Conservation (phyloP, 2,888 invertebrate genomes). For the Periphyllus acericola region DNA sequence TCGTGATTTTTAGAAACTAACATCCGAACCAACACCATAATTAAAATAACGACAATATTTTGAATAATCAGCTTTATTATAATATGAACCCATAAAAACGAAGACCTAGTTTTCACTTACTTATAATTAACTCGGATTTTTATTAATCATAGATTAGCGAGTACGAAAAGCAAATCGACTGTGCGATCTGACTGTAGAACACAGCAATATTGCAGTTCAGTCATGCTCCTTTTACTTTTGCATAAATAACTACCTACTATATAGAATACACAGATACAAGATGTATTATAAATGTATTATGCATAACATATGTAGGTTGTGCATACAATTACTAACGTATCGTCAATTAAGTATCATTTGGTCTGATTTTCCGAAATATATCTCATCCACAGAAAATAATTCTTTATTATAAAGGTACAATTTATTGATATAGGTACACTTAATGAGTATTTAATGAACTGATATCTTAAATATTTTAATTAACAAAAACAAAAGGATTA, state of each 20-base stretch:
- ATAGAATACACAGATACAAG: neutral
- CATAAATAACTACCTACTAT: conserved; percentile 20
- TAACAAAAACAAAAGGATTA: no score
- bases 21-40: neutral
- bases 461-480: no score
- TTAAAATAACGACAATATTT: neutral
- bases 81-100: neutral
- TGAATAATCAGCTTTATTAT: neutral
- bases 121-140: neutral
- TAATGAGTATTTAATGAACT: no score
- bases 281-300: neutral
- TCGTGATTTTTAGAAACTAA: neutral
- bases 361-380: neutral
- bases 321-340: neutral
- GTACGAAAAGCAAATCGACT: neutral
- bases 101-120: conserved; percentile 4
- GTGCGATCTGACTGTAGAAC: neutral
- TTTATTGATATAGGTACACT: no score
- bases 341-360: neutral
- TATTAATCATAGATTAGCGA: neutral
- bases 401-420: neutral
- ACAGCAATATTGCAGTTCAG: neutral
- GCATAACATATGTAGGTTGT: neutral
- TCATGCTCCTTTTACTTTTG: conserved; percentile 18
- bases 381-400: neutral